phyloP scores from a whole-genome alignment of 2,888 invertebrate genomes.

The Desoria tigrina region DNA sequence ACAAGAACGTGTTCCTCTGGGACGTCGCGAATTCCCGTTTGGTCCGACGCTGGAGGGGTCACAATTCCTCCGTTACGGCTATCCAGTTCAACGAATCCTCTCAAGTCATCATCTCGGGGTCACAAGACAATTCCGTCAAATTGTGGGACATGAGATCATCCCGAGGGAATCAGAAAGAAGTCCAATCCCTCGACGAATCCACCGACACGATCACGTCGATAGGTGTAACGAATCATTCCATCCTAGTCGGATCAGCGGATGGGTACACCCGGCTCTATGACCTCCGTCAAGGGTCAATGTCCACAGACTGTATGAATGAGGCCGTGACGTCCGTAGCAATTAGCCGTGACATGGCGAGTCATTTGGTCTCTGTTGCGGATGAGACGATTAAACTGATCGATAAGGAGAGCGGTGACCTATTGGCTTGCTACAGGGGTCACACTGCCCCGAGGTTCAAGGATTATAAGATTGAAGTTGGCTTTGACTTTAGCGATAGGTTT shows the following conservation, averaged over 20 bases:
- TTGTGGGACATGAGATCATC: slow-evolving; percentile 79
- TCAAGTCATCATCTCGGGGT: slow-evolving; percentile 81
- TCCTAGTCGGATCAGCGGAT: slow-evolving; percentile 87
- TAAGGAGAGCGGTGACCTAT: slow-evolving; percentile 76
- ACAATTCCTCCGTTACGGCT: slow-evolving; percentile 82
- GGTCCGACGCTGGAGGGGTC: slow-evolving; percentile 78
- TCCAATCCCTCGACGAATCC: slow-evolving; percentile 76
- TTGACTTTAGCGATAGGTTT: slow-evolving; percentile 76
- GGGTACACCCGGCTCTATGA: slow-evolving; percentile 86
- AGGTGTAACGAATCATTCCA: slow-evolving; percentile 80
- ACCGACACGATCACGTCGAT: slow-evolving; percentile 70
- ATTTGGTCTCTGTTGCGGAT: slow-evolving; percentile 81
- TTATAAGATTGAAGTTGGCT: slow-evolving; percentile 50
- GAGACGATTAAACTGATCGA: slow-evolving; percentile 82
- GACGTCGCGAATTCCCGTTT: slow-evolving; percentile 92
- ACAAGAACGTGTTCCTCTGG: slow-evolving; percentile 92
- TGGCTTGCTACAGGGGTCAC: slow-evolving; percentile 81
- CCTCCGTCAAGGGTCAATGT: slow-evolving; percentile 79
- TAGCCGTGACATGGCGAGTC: slow-evolving; percentile 90
- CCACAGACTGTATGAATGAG: slow-evolving; percentile 80
- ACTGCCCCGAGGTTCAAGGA: slow-evolving; percentile 52
- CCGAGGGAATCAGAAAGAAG: slow-evolving; percentile 38
- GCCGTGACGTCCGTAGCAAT: slow-evolving; percentile 76
- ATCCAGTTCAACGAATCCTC: slow-evolving; percentile 90
- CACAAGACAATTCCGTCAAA: slow-evolving; percentile 87